Evolutionary conservation across 2,113 vertebrate genomes (phyloP).

Genomic region (Sterna hirundo): DNA sequence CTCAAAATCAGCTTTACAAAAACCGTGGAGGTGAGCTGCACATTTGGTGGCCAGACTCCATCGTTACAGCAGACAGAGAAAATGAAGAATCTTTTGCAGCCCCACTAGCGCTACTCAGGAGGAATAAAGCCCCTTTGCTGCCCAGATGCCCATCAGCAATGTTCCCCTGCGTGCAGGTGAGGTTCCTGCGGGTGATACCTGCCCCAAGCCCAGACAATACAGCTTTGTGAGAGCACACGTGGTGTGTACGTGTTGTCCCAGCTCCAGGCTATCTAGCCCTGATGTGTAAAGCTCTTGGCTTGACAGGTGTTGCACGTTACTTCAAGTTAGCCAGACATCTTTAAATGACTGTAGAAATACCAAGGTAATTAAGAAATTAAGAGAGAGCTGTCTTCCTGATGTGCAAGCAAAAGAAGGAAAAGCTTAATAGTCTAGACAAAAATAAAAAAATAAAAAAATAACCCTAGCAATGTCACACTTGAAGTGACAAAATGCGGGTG

Average conservation of each 20-base stretch:
- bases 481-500: neutral
- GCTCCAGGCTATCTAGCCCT: neutral
- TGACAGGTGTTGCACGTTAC: neutral
- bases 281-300: neutral
- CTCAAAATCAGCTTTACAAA: neutral
- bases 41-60: neutral
- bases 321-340: neutral
- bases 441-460: neutral
- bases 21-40: neutral
- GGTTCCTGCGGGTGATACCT: neutral
- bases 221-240: neutral
- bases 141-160: neutral
- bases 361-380: neutral
- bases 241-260: neutral
- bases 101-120: neutral
- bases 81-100: neutral
- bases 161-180: neutral
- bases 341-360: neutral
- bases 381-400: neutral
- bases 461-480: neutral
- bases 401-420: neutral
- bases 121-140: neutral
- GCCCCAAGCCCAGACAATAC: neutral
- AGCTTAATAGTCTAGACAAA: neutral
- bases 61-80: accelerated